Conservation (phyloP, 2,888 invertebrate genomes). For the Mimachlamys varia region DNA sequence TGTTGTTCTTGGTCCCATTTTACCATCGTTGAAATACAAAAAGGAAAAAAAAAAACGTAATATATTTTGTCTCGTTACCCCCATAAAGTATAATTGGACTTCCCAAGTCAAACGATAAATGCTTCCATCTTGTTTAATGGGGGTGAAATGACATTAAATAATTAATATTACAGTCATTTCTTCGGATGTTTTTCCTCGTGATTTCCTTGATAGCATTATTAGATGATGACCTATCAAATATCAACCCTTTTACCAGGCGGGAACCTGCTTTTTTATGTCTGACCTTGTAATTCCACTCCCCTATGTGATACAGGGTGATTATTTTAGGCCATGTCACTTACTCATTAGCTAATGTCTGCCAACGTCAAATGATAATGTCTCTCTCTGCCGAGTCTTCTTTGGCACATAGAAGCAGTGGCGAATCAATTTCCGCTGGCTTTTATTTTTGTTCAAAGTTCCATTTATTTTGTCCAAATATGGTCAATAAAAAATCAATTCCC, state of each 20-base stretch:
- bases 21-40: not conserved
- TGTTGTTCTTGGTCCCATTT: not conserved
- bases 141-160: slow-evolving; percentile 14
- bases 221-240: slow-evolving; percentile 2
- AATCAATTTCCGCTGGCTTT: slow-evolving; percentile 27
- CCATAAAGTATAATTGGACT: slow-evolving; percentile 34
- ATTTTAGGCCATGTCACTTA: not conserved
- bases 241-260: not conserved
- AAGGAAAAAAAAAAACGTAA: not conserved
- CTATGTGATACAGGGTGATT: slow-evolving; percentile 5
- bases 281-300: not conserved
- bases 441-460: not conserved
- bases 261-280: not conserved
- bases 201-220: slow-evolving; percentile 22
- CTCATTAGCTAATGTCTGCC: slow-evolving; percentile 26
- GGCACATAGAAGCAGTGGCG: not conserved
- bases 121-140: slow-evolving; percentile 21
- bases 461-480: not conserved
- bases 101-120: slow-evolving; percentile 31
- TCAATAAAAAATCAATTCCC: slow-evolving; percentile 1
- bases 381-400: not conserved
- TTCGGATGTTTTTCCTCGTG: not conserved
- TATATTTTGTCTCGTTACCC: not conserved
- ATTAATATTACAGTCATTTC: slow-evolving; percentile 28
- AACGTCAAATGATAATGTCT: slow-evolving; percentile 7